A percentile compares a stretch with the other conserved stretches of the same genome.
phyloP scores from a whole-genome alignment of 2,797 vertebrate genomes.

The Pangasius krempfi region DNA sequence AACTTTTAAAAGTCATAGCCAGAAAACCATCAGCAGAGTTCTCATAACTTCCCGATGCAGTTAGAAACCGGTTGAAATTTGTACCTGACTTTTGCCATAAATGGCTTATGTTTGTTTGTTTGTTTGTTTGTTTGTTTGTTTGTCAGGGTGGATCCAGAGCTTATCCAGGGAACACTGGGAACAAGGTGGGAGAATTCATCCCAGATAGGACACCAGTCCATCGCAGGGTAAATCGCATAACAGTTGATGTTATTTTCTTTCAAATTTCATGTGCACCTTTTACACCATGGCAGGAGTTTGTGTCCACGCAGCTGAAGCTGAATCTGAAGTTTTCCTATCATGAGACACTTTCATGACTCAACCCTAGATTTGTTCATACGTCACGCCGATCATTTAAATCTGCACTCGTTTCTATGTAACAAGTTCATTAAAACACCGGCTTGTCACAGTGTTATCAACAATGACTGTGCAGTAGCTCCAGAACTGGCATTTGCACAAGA shows the following conservation, averaged over 20 bases:
- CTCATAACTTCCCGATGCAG: neutral
- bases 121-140: neutral
- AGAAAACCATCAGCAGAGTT: neutral
- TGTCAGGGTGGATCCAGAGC: neutral
- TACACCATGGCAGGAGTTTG: neutral
- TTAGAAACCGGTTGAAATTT: neutral
- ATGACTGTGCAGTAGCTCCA: neutral
- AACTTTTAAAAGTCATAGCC: no score
- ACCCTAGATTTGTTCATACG: neutral
- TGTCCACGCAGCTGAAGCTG: neutral
- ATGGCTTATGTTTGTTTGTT: neutral
- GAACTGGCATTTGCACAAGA: neutral
- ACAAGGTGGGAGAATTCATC: neutral
- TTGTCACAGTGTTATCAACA: neutral
- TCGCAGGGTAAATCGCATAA: neutral
- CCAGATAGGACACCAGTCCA: neutral
- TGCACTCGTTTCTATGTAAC: neutral
- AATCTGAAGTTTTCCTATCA: neutral
- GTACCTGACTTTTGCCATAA: neutral
- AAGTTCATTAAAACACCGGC: no score
- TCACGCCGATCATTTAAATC: neutral
- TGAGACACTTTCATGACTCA: neutral
- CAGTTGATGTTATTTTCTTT: neutral
- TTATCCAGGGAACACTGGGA: neutral
- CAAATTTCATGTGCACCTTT: no score